Evolutionary conservation across 35 echinoderm and acorn worm species (phyloP), one percentile per base, ranked within the genome.

Genomic region (Diadema setosum): DNA sequence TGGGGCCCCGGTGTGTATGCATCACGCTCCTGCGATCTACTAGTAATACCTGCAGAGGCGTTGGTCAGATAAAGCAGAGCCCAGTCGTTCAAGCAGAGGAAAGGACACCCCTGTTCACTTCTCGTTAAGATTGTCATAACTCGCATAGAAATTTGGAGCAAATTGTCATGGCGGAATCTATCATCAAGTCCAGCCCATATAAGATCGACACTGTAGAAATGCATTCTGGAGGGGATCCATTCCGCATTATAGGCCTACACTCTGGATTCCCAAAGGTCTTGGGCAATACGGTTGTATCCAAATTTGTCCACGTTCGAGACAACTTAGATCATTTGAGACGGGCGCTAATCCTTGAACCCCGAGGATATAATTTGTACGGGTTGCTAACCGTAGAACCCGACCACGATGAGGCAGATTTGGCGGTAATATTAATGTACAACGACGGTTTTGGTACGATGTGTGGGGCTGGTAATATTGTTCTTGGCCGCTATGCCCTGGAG

Each of bases 321-420:
- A 58, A 87, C 6, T 33, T 90, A 9, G 95, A 97, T 65, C 91
- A 97, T 42, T 36, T 97, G 5, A 82, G 91, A 23, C 86, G 87
- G 65, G 37, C 87, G 75, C 60, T 97, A 30, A 97, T 97, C 83
- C 81, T 93, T 61, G 95, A 97, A 52, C 95, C 95, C 2, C 82
- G 95, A 2, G 91, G 95, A 2, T 87, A 97, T 84, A 81, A 93
- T 60, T 93, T 97, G 95, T 97, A 87, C 45, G 95, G 95, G 24
- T 82, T 84, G 8, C 34, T 93, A 14, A 57, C 93, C 48, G 70
- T 88, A 0, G 5, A 46, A 36, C 86, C 86, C 36, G 42, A 50
- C 39, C 6, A 46, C 24, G 16, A 18, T 5, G 42, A 26, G 26
- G 86, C 86, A 2, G 27, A 88, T 33, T 21, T 88, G 2, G 86